Conservation (phyloP, 2,797 vertebrate species). For the Pangasius larnaudii region DNA sequence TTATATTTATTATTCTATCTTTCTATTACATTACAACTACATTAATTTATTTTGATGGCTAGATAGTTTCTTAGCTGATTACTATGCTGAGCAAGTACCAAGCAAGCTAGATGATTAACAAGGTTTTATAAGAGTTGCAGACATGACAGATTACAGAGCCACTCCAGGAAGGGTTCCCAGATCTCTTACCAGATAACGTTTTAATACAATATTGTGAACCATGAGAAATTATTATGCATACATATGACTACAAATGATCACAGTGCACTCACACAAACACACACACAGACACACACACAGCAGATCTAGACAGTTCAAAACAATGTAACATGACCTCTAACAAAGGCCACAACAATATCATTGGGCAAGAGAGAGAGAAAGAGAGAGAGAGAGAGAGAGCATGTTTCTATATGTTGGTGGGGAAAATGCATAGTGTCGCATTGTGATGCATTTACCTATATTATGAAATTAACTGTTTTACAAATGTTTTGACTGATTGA, state of each 20-base stretch:
- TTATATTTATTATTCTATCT: neutral
- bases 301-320: neutral
- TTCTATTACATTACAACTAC: too few species aligned
- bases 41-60: neutral
- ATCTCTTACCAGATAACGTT: neutral
- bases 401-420: neutral
- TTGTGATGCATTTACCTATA: neutral
- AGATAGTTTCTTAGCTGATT: neutral
- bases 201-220: constrained; percentile 1
- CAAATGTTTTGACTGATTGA: neutral
- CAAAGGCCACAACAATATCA: neutral
- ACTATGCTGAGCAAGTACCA: neutral
- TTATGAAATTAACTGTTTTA: neutral
- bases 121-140: neutral
- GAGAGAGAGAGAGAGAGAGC: too few species aligned
- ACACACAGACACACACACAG: neutral
- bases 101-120: neutral
- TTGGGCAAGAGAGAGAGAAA: neutral
- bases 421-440: neutral
- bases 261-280: neutral
- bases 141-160: neutral
- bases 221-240: neutral
- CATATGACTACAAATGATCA: neutral
- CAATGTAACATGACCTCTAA: neutral
- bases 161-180: neutral